Percentiles rank a stretch among this genome's conserved stretches.
Conservation (phyloP, 2,797 vertebrate genomes). For the Sebastes paucispinis region DNA sequence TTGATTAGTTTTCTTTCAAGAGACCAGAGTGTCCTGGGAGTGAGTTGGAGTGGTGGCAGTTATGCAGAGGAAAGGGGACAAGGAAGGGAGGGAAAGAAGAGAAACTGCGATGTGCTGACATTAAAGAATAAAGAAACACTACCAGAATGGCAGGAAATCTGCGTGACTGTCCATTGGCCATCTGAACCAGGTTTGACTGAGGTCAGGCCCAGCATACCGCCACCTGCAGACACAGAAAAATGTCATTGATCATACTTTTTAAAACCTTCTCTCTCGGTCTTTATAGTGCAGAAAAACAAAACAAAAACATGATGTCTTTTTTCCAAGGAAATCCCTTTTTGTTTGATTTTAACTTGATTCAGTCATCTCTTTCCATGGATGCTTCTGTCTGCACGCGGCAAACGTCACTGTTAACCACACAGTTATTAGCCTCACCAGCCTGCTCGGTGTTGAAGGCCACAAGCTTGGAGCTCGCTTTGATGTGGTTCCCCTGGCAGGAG, state of each 20-base stretch:
- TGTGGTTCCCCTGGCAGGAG: constrained; percentile 85
- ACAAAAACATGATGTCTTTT: neutral
- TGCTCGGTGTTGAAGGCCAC: constrained; percentile 88
- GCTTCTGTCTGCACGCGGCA: neutral
- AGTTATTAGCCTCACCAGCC: constrained; percentile 79
- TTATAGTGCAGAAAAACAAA: neutral
- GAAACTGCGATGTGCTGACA: neutral
- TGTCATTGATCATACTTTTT: neutral
- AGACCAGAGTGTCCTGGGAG: neutral
- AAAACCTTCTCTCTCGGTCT: neutral
- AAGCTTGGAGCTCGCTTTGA: constrained; percentile 87
- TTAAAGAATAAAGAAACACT: constrained; percentile 23
- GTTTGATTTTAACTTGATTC: neutral
- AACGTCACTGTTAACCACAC: neutral
- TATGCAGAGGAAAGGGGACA: neutral
- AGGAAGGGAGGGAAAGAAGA: neutral
- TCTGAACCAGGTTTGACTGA: constrained; percentile 80
- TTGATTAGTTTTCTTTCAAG: neutral
- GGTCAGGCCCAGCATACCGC: constrained; percentile 86
- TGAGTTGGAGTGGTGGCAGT: neutral
- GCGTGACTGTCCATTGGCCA: constrained; percentile 81
- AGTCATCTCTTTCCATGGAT: neutral
- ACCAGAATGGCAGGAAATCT: constrained; percentile 94
- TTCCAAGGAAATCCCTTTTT: neutral
- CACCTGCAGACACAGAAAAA: constrained; percentile 78